phyloP scores from a whole-genome alignment of 1,140 invertebrate species.

The Ceratoteleas bidentatus region DNA sequence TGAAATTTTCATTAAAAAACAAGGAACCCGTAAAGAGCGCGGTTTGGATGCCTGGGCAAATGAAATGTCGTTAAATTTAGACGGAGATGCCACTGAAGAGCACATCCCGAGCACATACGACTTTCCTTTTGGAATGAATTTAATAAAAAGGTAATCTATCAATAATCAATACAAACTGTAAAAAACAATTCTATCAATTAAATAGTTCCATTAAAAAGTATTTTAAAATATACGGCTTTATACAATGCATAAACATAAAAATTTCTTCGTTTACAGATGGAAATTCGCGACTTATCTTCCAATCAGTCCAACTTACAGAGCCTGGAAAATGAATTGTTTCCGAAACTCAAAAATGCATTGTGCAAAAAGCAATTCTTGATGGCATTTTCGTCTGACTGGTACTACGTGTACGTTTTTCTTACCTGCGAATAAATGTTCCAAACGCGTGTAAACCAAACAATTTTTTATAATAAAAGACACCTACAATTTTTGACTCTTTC shows the following conservation, averaged over 20 bases:
- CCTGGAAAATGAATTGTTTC: slow-evolving; percentile 63
- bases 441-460: too few species aligned
- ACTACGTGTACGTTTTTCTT: too few species aligned
- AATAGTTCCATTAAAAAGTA: too few species aligned
- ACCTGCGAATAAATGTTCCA: too few species aligned
- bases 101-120: slow-evolving; percentile 85
- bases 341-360: slow-evolving; percentile 8
- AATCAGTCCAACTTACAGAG: slow-evolving; percentile 86
- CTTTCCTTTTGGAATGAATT: slow-evolving; percentile 87
- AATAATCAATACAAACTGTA: too few species aligned
- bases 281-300: slow-evolving; percentile 86
- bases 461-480: too few species aligned
- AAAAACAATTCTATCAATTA: too few species aligned
- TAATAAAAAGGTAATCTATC: slow-evolving; percentile 83
- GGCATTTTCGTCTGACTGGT: too few species aligned
- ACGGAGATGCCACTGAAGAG: slow-evolving; percentile 74
- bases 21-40: slow-evolving; percentile 86
- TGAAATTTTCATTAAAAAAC: slow-evolving; percentile 6
- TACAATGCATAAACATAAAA: too few species aligned
- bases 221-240: too few species aligned
- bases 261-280: slow-evolving; percentile 81
- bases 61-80: slow-evolving; percentile 84
- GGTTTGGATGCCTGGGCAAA: slow-evolving; percentile 86
- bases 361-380: not conserved
- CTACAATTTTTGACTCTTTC: too few species aligned